Base-by-base conservation (phyloP, 2,797 vertebrate species). In the Momotus momota region DNA sequence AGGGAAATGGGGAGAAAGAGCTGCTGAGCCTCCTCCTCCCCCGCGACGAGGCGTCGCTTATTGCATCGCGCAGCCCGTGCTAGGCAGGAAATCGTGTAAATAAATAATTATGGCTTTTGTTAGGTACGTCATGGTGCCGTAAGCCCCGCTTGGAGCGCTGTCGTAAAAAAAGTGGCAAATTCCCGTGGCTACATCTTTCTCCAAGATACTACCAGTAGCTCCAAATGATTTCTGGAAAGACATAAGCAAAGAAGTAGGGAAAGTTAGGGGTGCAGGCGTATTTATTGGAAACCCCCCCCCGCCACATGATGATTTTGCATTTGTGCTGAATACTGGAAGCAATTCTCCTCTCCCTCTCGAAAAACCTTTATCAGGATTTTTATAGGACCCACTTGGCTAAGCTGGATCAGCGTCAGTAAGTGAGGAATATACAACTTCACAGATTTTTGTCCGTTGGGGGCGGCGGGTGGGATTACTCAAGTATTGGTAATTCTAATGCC, bases 111-210 rank as follows among this genome's bases (percentile, higher is more conserved):
- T 98, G 2, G 99, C 99, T 98, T 99, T 99, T 19, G 99, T 99
- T 77, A 99, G 97, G 95, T 99, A 99, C 1, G 99, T 99, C 99
- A 99, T 99, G 43, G 99, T 99, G 78, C 99, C 99, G 9, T 98
- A 99, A 97, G 99, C 98, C 80, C 99, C 99, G 2, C 99, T 99
- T 9, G 99, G 99, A 92, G 99, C 99, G 12, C 99, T 99, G 95
- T 99, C 99, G 2, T 99, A 99, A 97, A 99, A 99, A 46, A 98
- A 98, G 97, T 99, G 99, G 97, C 99, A 99, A 97, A 99, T 99
- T 85, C 99, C 99, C 0, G 99, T 99, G 45, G 98, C 98, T 29
- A 98, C 73, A 15, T 99, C 99, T 66, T 98, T 99, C 94, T 99
- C 99, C 75, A 99, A 97, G 97, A 99, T 98, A 70, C 97, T 98